Conservation (phyloP, 2,113 vertebrate species). For the Anhinga rufa region DNA sequence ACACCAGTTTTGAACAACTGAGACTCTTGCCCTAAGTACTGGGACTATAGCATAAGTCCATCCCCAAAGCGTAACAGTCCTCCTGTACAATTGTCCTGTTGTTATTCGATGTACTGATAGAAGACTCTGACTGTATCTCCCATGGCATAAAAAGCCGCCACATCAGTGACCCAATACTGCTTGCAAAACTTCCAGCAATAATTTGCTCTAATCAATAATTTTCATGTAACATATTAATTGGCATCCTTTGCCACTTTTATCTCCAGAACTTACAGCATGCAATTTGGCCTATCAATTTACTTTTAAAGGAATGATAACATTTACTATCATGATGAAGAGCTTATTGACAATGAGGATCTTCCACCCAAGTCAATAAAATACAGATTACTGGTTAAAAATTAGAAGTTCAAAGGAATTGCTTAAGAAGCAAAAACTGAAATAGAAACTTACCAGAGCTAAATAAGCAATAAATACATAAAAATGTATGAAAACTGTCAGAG, state of each 20-base stretch:
- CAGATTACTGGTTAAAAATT: slow-evolving; percentile 61
- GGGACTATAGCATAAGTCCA: not conserved
- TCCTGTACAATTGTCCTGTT: not conserved
- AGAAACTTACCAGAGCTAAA: slow-evolving; percentile 67
- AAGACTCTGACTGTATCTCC: not conserved
- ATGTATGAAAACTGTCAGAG: slow-evolving; percentile 61
- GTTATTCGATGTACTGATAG: not conserved
- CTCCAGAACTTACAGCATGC: not conserved
- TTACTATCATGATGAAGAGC: slow-evolving; percentile 28
- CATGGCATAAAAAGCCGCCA: not conserved
- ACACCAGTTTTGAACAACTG: not conserved
- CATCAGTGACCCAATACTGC: not conserved
- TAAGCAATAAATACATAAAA: slow-evolving; percentile 54
- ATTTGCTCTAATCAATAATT: slow-evolving; percentile 44
- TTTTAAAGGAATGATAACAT: slow-evolving; percentile 6
- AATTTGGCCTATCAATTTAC: slow-evolving; percentile 25
- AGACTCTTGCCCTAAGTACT: not conserved
- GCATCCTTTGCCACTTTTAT: slow-evolving; percentile 13
- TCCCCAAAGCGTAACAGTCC: not conserved
- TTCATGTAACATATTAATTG: slow-evolving; percentile 19
- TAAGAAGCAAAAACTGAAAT: slow-evolving; percentile 56
- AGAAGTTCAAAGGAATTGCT: slow-evolving; percentile 56
- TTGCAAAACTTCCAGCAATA: slow-evolving; percentile 10
- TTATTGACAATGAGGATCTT: slow-evolving; percentile 57
- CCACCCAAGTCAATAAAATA: slow-evolving; percentile 50